Evolutionary conservation across 2,797 vertebrate genomes (phyloP), one percentile per base, ranked within the genome.

Genomic region (Myotis planiceps): DNA sequence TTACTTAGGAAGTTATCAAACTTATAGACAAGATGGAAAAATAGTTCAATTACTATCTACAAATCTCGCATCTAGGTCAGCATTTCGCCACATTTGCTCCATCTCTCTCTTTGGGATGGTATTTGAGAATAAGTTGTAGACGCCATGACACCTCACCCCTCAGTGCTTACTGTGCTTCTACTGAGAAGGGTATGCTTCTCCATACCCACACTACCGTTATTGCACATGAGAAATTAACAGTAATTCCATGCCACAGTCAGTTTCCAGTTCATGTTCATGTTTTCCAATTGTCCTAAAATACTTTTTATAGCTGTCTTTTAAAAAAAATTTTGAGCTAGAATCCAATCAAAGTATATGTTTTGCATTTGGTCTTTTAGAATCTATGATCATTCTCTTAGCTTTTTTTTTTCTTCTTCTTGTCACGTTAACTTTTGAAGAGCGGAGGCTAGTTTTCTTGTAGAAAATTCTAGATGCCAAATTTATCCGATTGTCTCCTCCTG

Each of bases 1-100:
- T 96, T 78, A 82, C 95, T 94, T 87, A 78, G 55, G 47, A 93
- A 68, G 27, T 88, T 93, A 94, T 93, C 55, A 92, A 92, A 85
- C 65, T 93, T 94, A 63, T 9, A 92, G 90, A 63, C 37, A 88
- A 79, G 34, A 47, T 89, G 76, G 79, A 89, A 94, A 75, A 76
- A 72, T 23, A 68, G 68, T 49, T 42, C 23, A 75, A 27, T 84
- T 89, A 88, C 81, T 58, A 51, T 13, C 34, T 69, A 12, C n/a
- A 68, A 55, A 75, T n/a, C 21, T 42, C 39, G 60, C 4, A 14
- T 63, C 51, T 78, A 37, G 63, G 25, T 87, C 68, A 51, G 39
- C 58, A 27, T 58, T 84, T 93, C 18, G 37, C 42, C 23, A 1
- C 13, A 21, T 51, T 94, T 94, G 58, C 65, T 58, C 8, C 21